Conservation (phyloP, 2,113 vertebrate species). For the Heloderma charlesbogerti region DNA sequence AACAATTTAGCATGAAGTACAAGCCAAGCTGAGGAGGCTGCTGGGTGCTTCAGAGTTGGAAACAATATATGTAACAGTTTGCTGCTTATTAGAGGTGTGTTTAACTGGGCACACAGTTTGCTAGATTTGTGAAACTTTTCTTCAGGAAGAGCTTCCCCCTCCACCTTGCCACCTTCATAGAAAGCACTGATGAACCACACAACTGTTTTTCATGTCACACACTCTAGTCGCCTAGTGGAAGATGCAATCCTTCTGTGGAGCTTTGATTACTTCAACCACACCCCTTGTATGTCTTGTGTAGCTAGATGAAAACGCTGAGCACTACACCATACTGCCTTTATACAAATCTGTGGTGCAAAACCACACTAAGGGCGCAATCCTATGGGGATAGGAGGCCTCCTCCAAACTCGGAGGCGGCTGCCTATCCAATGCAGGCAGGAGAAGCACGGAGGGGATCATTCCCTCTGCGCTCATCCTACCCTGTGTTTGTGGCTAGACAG, state of each 20-base stretch:
- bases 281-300: neutral
- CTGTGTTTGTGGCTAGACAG: too few relatives aligned
- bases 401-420: too few relatives aligned
- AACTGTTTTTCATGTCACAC: conserved; percentile 26
- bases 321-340: too few relatives aligned
- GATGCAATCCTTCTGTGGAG: neutral
- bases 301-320: neutral
- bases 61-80: conserved; percentile 34
- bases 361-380: too few relatives aligned
- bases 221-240: neutral
- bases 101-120: conserved; percentile 51
- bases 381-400: too few relatives aligned
- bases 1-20: conserved; percentile 42
- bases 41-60: conserved; percentile 32
- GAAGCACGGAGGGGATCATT: too few relatives aligned
- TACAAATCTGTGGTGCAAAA: too few relatives aligned
- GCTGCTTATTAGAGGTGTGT: conserved; percentile 45
- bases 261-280: neutral
- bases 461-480: too few relatives aligned
- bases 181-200: conserved; percentile 30
- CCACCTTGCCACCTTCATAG: conserved; percentile 24
- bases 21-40: conserved; percentile 25
- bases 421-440: too few relatives aligned
- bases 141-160: conserved; percentile 43
- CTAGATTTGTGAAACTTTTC: conserved; percentile 30